Conservation (phyloP, 1,140 invertebrate genomes). For the Meloidogyne chitwoodi region DNA sequence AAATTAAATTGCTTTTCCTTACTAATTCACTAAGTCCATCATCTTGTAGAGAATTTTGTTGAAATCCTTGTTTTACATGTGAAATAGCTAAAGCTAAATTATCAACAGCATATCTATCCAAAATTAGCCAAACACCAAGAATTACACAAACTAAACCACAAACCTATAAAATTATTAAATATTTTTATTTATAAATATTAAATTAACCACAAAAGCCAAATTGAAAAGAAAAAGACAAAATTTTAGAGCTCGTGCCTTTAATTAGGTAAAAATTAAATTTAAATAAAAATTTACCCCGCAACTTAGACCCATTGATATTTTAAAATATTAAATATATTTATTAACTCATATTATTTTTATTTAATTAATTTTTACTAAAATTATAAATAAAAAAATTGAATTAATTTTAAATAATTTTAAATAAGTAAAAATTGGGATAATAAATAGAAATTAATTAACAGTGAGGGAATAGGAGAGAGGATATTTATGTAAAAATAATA, state of each 20-base stretch:
- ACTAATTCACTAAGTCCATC: constrained; percentile 55
- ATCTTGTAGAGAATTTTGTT: constrained; percentile 50
- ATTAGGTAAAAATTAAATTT: background rate
- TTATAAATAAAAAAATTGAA: too few relatives aligned
- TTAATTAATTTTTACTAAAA: background rate
- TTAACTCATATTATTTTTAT: background rate
- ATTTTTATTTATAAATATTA: background rate
- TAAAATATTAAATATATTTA: background rate
- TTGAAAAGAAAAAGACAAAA: constrained; percentile 58
- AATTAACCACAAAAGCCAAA: constrained; percentile 51
- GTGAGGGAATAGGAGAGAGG: too few relatives aligned
- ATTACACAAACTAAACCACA: constrained; percentile 56
- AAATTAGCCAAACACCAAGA: constrained; percentile 52
- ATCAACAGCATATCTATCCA: constrained; percentile 59
- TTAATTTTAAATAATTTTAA: too few relatives aligned
- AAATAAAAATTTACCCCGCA: constrained; percentile 29
- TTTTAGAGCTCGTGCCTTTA: constrained; percentile 50
- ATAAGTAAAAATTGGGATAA: background rate
- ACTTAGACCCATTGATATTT: constrained; percentile 27
- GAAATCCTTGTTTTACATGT: constrained; percentile 38
- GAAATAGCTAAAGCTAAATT: constrained; percentile 55
- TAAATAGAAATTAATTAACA: too few relatives aligned
- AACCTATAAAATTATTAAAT: constrained; percentile 37
- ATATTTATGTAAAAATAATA: too few relatives aligned
- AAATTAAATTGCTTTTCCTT: background rate